phyloP scores from a whole-genome alignment of 30 jellyfish, hydroid and myxozoan genomes.

The Chironex yamaguchii region DNA sequence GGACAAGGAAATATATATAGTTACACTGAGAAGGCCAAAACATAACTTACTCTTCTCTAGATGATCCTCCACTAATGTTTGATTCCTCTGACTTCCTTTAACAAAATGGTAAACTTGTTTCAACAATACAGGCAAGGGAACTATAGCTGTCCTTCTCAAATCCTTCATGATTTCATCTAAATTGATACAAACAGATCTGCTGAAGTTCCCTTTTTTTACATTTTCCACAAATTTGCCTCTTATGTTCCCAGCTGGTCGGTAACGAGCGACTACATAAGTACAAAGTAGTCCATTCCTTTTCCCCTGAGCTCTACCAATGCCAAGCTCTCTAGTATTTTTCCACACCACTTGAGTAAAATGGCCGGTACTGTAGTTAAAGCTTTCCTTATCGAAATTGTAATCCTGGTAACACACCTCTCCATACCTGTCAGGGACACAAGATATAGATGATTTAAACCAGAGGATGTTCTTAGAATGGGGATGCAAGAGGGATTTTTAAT shows the following conservation, averaged over 20 bases:
- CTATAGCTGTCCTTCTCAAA: background rate
- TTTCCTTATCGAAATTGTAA: constrained; percentile 55
- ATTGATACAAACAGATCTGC: constrained; percentile 24
- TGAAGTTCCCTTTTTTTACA: constrained; percentile 83
- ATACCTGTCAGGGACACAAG: constrained; percentile 68
- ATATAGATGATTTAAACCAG: too few species aligned
- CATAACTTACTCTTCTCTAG: too few species aligned
- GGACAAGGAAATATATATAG: too few species aligned
- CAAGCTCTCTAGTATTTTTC: constrained; percentile 86
- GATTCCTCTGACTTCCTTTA: too few species aligned
- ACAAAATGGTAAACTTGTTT: too few species aligned
- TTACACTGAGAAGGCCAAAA: too few species aligned
- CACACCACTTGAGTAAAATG: constrained; percentile 91
- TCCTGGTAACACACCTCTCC: constrained; percentile 95
- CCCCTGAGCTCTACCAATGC: constrained; percentile 85
- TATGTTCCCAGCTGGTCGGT: constrained; percentile 83
- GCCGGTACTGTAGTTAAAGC: constrained; percentile 79
- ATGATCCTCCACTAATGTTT: too few species aligned
- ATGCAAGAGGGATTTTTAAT: too few species aligned
- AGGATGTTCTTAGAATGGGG: too few species aligned
- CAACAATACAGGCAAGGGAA: background rate
- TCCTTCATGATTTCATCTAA: constrained; percentile 52
- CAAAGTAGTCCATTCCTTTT: constrained; percentile 73
- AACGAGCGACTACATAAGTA: constrained; percentile 92
- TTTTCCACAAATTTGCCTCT: constrained; percentile 77